Evolutionary conservation across 2,888 invertebrate species (phyloP).

Genomic region (Ferdinandea cuprea): DNA sequence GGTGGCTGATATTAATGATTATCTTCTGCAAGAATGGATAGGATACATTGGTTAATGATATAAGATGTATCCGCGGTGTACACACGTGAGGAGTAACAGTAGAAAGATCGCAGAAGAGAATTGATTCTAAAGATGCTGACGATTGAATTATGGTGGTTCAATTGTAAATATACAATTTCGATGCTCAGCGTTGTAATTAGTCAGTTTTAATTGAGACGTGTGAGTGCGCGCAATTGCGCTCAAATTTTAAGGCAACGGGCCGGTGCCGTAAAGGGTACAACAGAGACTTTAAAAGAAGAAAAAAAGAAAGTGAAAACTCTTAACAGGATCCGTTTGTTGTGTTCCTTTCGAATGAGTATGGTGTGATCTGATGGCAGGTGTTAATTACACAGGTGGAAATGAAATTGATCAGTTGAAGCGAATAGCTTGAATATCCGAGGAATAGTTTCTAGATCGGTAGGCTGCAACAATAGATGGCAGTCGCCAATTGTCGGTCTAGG

Average conservation of each 20-base stretch:
- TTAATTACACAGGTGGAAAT: slow-evolving; percentile 61
- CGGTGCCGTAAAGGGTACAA: background rate
- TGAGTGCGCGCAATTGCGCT: background rate
- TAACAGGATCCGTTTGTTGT: slow-evolving; percentile 43
- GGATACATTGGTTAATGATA: slow-evolving; percentile 33
- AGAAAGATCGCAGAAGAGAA: background rate
- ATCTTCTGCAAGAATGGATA: slow-evolving; percentile 67
- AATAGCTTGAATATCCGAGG: background rate
- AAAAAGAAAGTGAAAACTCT: slow-evolving; percentile 4
- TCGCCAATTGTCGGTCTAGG: background rate
- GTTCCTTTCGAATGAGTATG: slow-evolving; percentile 16
- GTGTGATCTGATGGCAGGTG: slow-evolving; percentile 50
- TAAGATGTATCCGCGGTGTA: slow-evolving; percentile 1
- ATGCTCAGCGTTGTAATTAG: slow-evolving; percentile 67
- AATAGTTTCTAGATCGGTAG: slow-evolving; percentile 6
- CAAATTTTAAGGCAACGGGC: background rate
- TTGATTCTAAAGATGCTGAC: slow-evolving; percentile 58
- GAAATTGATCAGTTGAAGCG: slow-evolving; percentile 55
- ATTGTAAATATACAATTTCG: slow-evolving; percentile 68
- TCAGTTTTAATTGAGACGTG: slow-evolving; percentile 57
- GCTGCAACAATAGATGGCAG: slow-evolving; percentile 11
- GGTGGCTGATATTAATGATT: slow-evolving; percentile 67
- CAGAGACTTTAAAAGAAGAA: background rate
- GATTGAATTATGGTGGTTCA: slow-evolving; percentile 70
- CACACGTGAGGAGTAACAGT: slow-evolving; percentile 18